These are phyloP conservation scores for Rhinatrema bivittatum DNA, from an alignment of 2,797 vertebrate species.

Conservation along the genomic window DNA sequence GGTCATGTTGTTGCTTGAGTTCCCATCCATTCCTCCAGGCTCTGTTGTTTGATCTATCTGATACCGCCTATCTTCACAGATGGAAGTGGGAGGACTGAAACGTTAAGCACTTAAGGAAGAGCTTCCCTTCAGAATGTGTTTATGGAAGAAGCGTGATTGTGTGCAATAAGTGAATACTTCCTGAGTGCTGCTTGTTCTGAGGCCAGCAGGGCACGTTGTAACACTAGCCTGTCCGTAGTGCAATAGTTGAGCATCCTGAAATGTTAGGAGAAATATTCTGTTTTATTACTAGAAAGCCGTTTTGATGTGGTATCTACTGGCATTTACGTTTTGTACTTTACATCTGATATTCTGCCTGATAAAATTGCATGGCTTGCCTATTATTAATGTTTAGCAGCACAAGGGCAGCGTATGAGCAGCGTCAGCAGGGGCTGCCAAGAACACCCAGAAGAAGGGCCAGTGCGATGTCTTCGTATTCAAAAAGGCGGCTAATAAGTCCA, in stretches of 20 bases:
- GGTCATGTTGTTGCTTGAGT: constrained; percentile 17
- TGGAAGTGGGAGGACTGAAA: constrained; percentile 8
- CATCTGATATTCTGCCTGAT: too few relatives aligned
- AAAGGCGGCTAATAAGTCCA: too few relatives aligned
- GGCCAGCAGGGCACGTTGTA: constrained; percentile 1
- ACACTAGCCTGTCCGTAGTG: too few relatives aligned
- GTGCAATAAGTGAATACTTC: constrained; percentile 27
- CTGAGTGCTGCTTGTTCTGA: constrained; percentile 7
- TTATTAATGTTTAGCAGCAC: too few relatives aligned
- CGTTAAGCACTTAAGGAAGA: accelerated
- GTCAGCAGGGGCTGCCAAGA: too few relatives aligned
- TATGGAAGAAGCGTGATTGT: constrained; percentile 10
- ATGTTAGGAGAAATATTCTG: not conserved
- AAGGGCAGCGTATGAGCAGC: too few relatives aligned
- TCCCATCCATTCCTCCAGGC: constrained; percentile 1
- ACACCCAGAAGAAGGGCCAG: too few relatives aligned
- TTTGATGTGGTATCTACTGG: constrained; percentile 7
- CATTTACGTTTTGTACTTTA: accelerated
- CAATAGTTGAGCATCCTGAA: constrained; percentile 7
- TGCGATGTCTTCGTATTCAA: too few relatives aligned
- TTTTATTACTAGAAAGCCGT: constrained; percentile 4
- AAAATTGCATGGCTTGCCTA: too few relatives aligned
- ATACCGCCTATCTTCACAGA: not conserved
- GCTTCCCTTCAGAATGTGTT: not conserved
- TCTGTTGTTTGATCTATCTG: constrained; percentile 7